phyloP scores from a whole-genome alignment of 2,113 vertebrate genomes.

The Apistogramma diplotaenia region DNA sequence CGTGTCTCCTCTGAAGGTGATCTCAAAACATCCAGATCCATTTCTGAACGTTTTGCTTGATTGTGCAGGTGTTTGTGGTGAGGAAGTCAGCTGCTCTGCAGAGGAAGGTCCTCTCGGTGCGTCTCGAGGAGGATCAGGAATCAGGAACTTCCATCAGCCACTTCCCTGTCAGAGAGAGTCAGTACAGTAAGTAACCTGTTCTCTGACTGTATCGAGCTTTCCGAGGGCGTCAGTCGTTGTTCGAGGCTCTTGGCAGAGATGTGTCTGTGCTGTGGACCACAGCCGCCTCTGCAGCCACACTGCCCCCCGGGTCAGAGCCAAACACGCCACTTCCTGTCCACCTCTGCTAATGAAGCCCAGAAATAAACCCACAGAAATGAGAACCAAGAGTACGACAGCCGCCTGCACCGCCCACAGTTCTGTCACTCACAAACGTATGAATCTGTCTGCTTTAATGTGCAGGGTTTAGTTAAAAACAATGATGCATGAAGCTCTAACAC shows the following conservation, averaged over 20 bases:
- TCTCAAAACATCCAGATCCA: background rate
- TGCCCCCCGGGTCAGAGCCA: background rate
- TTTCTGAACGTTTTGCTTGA: background rate
- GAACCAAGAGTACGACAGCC: background rate
- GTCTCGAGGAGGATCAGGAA: slow-evolving; percentile 68
- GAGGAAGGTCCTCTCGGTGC: slow-evolving; percentile 89
- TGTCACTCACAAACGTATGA: background rate
- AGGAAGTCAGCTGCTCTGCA: slow-evolving; percentile 84
- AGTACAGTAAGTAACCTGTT: slow-evolving; percentile 84
- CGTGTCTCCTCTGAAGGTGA: background rate
- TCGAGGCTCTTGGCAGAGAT: background rate
- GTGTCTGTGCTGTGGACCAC: too few species aligned
- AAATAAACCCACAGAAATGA: background rate
- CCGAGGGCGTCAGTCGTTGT: background rate
- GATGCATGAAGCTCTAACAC: background rate
- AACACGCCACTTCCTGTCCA: slow-evolving; percentile 2
- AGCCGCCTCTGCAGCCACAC: background rate
- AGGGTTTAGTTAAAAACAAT: too few species aligned
- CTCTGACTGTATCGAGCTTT: background rate
- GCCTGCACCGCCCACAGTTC: background rate
- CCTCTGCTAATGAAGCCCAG: background rate
- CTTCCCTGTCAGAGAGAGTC: slow-evolving; percentile 89
- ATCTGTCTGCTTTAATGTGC: too few species aligned
- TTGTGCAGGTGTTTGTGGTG: slow-evolving; percentile 87
- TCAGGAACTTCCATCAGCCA: slow-evolving; percentile 79